Conservation (phyloP, 2,113 vertebrate genomes). For the Sorex araneus region DNA sequence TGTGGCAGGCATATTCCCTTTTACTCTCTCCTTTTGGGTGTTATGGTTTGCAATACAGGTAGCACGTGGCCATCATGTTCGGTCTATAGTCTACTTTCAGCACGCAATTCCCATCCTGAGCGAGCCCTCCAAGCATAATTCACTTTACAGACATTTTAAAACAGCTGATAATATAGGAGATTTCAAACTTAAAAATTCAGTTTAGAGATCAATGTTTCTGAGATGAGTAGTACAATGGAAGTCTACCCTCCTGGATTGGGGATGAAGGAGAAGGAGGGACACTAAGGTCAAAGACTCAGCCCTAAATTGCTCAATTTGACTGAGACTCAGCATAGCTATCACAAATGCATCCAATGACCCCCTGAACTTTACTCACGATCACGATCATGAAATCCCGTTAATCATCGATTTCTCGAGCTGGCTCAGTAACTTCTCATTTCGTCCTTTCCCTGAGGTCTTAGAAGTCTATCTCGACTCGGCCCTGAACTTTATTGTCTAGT, state of each 20-base stretch:
- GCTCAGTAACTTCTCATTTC: too few species aligned
- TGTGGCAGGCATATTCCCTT: too few species aligned
- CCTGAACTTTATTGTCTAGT: neutral
- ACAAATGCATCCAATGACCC: neutral
- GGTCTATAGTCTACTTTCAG: too few species aligned
- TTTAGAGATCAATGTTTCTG: neutral
- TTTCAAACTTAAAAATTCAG: constrained; percentile 25
- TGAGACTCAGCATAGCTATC: neutral
- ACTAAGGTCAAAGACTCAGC: neutral
- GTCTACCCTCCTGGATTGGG: neutral
- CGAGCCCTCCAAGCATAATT: too few species aligned
- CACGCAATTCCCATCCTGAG: too few species aligned
- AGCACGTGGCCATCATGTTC: too few species aligned
- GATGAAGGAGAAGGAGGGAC: neutral
- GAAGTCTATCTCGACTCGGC: too few species aligned
- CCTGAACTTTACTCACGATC: neutral
- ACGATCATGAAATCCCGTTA: too few species aligned
- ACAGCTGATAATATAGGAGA: neutral
- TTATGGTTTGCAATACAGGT: too few species aligned
- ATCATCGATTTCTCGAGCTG: too few species aligned
- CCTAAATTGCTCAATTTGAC: neutral
- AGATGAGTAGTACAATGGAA: neutral
- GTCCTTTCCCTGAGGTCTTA: too few species aligned
- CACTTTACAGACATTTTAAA: neutral
- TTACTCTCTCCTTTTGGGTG: too few species aligned